Conservation (phyloP, 2,113 vertebrate genomes). For the Catharus bicknelli region DNA sequence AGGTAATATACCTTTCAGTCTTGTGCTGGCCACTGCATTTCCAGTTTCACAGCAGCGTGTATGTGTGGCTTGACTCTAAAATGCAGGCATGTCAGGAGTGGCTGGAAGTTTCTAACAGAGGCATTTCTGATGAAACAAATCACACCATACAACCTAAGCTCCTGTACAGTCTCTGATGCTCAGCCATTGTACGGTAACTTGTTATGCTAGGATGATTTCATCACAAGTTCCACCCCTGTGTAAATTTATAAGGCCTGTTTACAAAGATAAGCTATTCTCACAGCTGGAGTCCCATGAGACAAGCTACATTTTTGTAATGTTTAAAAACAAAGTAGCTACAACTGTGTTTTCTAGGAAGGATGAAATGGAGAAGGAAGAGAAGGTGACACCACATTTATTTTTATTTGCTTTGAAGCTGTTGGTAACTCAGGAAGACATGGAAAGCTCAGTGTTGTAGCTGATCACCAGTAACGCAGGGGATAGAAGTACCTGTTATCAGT, state of each 20-base stretch:
- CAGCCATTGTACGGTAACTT: not conserved
- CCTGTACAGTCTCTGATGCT: not conserved
- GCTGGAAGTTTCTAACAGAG: not conserved
- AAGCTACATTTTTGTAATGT: not conserved
- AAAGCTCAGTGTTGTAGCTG: not conserved
- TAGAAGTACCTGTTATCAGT: not conserved
- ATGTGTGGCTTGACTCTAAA: not conserved
- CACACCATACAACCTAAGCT: accelerated
- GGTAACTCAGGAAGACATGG: not conserved
- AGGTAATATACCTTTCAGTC: not conserved
- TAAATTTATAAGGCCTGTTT: not conserved
- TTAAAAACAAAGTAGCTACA: not conserved
- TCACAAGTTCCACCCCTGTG: not conserved
- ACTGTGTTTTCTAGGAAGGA: not conserved
- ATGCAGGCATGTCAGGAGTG: not conserved
- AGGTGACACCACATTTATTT: not conserved
- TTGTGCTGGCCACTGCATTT: not conserved
- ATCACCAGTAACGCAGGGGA: not conserved
- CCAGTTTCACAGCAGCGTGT: not conserved
- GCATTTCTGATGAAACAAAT: not conserved
- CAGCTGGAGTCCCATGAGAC: not conserved
- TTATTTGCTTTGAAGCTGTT: not conserved
- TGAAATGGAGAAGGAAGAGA: not conserved
- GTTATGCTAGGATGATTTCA: not conserved
- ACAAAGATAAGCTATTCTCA: not conserved